These are phyloP conservation scores for Poliocrania exsul DNA, from an alignment of 2,797 vertebrate species.

Conservation along the genomic window DNA sequence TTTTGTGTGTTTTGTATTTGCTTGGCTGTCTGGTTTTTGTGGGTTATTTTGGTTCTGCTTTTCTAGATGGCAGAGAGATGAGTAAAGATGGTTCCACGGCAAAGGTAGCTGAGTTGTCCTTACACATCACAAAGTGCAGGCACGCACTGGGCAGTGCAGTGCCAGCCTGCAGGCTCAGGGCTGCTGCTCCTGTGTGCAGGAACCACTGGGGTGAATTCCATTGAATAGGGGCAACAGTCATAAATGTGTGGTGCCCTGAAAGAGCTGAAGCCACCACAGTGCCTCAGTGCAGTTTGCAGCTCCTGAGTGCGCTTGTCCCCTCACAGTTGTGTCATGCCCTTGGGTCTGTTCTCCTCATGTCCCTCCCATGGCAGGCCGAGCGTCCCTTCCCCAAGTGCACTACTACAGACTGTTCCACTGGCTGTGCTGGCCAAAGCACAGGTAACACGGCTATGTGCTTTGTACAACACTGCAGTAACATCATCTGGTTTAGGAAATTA, in stretches of 20 bases:
- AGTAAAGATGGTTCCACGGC: not conserved
- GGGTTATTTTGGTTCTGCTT: not conserved
- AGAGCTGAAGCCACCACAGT: not conserved
- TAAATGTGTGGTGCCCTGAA: not conserved
- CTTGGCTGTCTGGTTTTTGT: not conserved
- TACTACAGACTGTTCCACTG: not conserved
- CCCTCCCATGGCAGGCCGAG: not conserved
- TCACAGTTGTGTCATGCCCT: not conserved
- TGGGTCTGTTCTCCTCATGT: not conserved
- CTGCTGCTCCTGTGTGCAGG: not conserved
- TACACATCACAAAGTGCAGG: not conserved
- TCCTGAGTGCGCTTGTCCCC: not conserved
- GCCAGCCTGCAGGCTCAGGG: not conserved
- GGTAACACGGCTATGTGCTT: not conserved
- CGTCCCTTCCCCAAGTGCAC: not conserved
- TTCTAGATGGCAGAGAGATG: not conserved
- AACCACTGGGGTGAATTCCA: not conserved
- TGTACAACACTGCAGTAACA: not conserved
- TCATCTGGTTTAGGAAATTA: not conserved
- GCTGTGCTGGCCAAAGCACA: not conserved
- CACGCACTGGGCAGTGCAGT: fast-evolving
- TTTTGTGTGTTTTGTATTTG: not conserved
- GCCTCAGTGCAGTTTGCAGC: not conserved
- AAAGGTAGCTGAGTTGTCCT: not conserved
- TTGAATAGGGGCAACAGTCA: not conserved